Evolutionary conservation across 2,888 invertebrate species (phyloP).

Genomic region (Heliconius erato): DNA sequence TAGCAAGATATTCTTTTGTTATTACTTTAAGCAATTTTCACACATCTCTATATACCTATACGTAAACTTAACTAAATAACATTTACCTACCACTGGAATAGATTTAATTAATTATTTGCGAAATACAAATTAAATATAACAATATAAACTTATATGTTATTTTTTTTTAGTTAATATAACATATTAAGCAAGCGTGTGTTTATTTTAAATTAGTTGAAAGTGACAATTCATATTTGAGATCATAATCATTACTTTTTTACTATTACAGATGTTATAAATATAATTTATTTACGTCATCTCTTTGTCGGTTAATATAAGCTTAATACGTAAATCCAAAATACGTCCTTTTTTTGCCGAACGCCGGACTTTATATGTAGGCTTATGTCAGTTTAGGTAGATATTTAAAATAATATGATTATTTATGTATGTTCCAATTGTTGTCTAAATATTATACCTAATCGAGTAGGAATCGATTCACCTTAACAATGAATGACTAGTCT

Average conservation of each 20-base stretch:
- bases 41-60: slow-evolving; percentile 1
- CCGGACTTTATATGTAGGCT: not conserved
- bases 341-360: not conserved
- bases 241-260: not conserved
- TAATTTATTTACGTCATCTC: not conserved
- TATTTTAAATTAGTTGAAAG: not conserved
- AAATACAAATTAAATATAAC: not conserved
- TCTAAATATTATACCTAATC: too few species aligned
- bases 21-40: slow-evolving; percentile 1
- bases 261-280: not conserved
- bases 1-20: slow-evolving; percentile 15
- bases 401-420: not conserved
- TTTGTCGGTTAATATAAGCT: not conserved
- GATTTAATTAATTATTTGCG: slow-evolving; percentile 1
- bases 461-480: not conserved
- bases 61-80: not conserved
- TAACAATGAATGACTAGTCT: not conserved
- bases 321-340: not conserved
- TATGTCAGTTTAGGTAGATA: not conserved
- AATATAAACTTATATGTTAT: not conserved
- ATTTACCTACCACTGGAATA: slow-evolving; percentile 9
- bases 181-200: not conserved
- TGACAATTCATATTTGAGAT: slow-evolving; percentile 5
- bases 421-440: not conserved
- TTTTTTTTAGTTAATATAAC: not conserved